Conservation (phyloP, 1,140 invertebrate genomes). For the Heliothis virescens region DNA sequence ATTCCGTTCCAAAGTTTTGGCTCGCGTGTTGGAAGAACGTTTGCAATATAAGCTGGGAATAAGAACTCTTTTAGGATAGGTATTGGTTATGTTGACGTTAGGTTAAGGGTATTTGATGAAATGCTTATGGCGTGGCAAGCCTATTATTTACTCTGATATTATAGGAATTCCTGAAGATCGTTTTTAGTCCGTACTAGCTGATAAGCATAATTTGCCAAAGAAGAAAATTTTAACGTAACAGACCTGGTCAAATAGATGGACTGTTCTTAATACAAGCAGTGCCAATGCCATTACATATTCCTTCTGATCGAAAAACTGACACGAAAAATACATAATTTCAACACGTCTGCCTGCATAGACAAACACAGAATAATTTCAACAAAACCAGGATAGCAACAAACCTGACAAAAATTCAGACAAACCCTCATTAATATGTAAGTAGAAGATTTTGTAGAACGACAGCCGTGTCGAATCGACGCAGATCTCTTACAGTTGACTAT, state of each 20-base stretch:
- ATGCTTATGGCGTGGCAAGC: not conserved
- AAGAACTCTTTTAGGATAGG: not conserved
- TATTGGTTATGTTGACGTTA: constrained; percentile 1
- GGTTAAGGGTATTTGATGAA: constrained; percentile 2
- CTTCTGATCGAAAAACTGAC: not conserved
- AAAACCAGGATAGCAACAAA: constrained; percentile 43
- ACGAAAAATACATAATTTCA: constrained; percentile 19
- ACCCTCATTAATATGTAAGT: constrained; percentile 39
- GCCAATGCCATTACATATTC: not conserved
- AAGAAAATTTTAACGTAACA: too few relatives aligned
- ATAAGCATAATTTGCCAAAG: too few relatives aligned
- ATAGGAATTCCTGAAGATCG: too few relatives aligned
- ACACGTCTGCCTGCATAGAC: not conserved
- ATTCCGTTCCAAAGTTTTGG: constrained; percentile 43
- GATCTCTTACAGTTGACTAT: constrained; percentile 70
- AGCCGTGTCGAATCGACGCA: constrained; percentile 68
- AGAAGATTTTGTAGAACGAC: constrained; percentile 51
- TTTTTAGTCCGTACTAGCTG: too few relatives aligned
- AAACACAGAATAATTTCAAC: not conserved
- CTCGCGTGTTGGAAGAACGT: constrained; percentile 25
- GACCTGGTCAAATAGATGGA: too few relatives aligned
- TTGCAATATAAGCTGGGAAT: constrained; percentile 4
- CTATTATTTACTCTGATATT: too few relatives aligned
- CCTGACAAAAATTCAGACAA: constrained; percentile 37
- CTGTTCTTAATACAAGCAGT: too few relatives aligned